Percentiles rank a stretch among this genome's conserved stretches.
Conservation (phyloP, 37 sponge, comb jelly and placozoan species). For the Haliclona indistincta region DNA sequence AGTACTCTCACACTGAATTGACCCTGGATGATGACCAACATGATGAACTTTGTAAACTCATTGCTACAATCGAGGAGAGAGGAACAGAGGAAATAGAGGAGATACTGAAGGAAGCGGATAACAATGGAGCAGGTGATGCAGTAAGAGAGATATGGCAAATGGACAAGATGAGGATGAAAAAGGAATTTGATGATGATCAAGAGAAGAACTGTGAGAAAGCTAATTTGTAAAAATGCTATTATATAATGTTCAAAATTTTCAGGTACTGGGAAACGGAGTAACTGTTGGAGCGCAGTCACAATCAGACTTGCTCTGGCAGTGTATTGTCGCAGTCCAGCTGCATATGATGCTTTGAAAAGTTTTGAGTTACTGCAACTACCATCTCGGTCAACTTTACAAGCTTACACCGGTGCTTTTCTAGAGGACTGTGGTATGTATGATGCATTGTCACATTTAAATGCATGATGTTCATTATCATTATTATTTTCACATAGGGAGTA, state of each 20-base stretch:
- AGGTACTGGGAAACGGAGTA: not conserved
- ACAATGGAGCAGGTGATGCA: not conserved
- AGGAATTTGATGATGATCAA: not conserved
- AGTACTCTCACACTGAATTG: not conserved
- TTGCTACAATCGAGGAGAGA: not conserved
- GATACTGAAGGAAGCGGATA: not conserved
- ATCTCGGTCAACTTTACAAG: constrained; percentile 4
- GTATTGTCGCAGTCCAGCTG: not conserved
- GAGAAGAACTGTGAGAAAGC: not conserved
- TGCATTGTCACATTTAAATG: no score
- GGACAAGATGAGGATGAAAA: not conserved
- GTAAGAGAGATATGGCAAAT: not conserved
- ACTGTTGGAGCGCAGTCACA: constrained; percentile 12
- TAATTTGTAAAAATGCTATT: not conserved
- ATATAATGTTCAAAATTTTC: not conserved
- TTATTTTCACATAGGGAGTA: no score
- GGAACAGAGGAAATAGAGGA: constrained; percentile 1
- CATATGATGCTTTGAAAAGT: constrained; percentile 13
- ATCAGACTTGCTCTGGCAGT: not conserved
- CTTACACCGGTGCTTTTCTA: constrained; percentile 11
- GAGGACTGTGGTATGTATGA: not conserved
- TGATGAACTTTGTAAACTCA: not conserved
- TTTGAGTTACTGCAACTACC: constrained; percentile 11
- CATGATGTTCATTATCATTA: not conserved
- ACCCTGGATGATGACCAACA: constrained; percentile 13